phyloP scores from a whole-genome alignment of 2,113 vertebrate genomes.

The Calidris pygmaea region DNA sequence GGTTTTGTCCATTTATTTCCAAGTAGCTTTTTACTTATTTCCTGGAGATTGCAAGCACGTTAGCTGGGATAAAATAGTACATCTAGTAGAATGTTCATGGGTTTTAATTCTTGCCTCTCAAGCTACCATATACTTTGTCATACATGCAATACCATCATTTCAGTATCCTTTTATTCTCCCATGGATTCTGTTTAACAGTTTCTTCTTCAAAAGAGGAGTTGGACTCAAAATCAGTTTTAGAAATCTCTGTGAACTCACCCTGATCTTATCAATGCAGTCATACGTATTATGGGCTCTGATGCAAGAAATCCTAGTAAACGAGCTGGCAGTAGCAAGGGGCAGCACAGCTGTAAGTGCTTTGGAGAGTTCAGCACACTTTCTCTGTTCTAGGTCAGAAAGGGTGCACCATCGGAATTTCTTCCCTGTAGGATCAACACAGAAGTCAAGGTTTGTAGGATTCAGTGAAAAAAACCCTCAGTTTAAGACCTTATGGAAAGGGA shows the following conservation, averaged over 20 bases:
- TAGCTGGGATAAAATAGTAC: background rate
- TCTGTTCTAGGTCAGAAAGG: constrained; percentile 85
- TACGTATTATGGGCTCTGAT: constrained; percentile 79
- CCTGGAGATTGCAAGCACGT: background rate
- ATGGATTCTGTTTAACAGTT: background rate
- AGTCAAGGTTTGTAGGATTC: background rate
- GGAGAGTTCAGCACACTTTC: constrained; percentile 87
- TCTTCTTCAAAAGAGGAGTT: background rate
- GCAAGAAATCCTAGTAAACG: constrained; percentile 83
- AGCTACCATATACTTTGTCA: background rate
- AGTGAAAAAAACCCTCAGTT: background rate
- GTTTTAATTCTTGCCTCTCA: background rate
- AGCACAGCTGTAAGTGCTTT: constrained; percentile 77
- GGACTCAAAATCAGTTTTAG: background rate
- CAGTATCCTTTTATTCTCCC: background rate
- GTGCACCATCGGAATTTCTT: constrained; percentile 92
- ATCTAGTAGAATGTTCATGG: background rate
- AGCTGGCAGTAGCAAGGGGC: constrained; percentile 52
- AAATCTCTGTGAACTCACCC: constrained; percentile 72
- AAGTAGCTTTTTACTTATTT: background rate
- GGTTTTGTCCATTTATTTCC: background rate
- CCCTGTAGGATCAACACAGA: constrained; percentile 59
- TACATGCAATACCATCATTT: background rate
- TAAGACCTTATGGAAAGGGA: background rate
- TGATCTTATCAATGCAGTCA: constrained; percentile 87